Percentiles rank a stretch among this genome's conserved stretches.
phyloP scores from a whole-genome alignment of 2,797 vertebrate species.

The Pipistrellus kuhlii region DNA sequence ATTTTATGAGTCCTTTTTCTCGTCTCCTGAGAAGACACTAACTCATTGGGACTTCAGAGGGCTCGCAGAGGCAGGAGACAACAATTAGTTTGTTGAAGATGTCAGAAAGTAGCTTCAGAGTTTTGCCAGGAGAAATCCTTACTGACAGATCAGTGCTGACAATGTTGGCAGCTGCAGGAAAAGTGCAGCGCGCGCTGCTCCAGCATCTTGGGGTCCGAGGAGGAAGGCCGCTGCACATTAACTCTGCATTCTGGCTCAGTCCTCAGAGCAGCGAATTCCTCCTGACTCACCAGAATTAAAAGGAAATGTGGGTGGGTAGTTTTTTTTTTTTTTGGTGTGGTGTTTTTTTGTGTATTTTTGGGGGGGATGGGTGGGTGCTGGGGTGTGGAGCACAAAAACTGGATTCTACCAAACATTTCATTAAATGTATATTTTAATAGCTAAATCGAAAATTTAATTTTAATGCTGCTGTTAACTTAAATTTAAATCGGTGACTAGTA shows the following conservation, averaged over 20 bases:
- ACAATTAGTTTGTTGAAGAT: slow-evolving; percentile 98
- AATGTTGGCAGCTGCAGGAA: slow-evolving; percentile 90
- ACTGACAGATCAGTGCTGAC: slow-evolving; percentile 96
- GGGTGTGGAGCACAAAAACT: neutral
- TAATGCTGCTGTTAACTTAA: slow-evolving; percentile 38
- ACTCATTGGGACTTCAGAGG: slow-evolving; percentile 96
- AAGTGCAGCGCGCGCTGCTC: slow-evolving; percentile 83
- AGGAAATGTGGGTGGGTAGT: neutral
- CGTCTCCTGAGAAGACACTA: slow-evolving; percentile 94
- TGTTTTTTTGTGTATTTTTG: too few species aligned
- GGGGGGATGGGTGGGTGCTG: neutral
- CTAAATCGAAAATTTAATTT: slow-evolving; percentile 44
- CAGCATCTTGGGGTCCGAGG: slow-evolving; percentile 79
- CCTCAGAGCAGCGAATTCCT: neutral
- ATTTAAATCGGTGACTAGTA: slow-evolving; percentile 46
- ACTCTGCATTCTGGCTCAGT: slow-evolving; percentile 84
- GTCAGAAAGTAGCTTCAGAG: slow-evolving; percentile 95
- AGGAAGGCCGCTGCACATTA: slow-evolving; percentile 86
- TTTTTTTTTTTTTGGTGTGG: too few species aligned
- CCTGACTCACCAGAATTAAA: slow-evolving; percentile 34
- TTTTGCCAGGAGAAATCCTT: slow-evolving; percentile 94
- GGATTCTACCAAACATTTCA: neutral
- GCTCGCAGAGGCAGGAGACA: slow-evolving; percentile 92
- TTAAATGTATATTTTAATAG: slow-evolving; percentile 17
- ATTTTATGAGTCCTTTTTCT: slow-evolving; percentile 91